phyloP scores from a whole-genome alignment of 2,113 vertebrate species.

The Dipodomys ordii region DNA sequence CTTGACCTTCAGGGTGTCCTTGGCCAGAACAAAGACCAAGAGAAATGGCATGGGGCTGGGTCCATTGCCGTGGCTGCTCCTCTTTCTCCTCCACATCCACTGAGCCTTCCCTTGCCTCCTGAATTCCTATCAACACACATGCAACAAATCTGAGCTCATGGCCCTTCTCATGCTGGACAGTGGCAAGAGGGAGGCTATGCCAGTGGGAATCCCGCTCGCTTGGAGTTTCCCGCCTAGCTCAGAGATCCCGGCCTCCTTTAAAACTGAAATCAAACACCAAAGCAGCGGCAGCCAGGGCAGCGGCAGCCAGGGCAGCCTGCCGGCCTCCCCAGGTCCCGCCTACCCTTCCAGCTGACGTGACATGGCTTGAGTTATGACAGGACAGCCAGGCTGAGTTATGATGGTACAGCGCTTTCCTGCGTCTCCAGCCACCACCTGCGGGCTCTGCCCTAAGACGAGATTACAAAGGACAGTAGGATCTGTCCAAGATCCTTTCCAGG shows the following conservation, averaged over 20 bases:
- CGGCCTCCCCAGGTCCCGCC: not conserved
- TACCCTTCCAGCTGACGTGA: rapidly evolving
- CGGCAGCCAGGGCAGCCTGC: too few species aligned
- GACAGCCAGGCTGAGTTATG: not conserved
- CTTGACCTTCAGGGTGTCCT: rapidly evolving
- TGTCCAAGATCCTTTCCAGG: not conserved
- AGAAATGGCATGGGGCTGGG: too few species aligned
- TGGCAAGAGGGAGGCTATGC: rapidly evolving
- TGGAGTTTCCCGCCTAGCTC: too few species aligned
- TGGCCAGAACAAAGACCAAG: not conserved
- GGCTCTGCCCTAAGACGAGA: not conserved
- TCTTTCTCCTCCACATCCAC: not conserved
- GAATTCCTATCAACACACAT: not conserved
- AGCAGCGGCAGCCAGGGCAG: not conserved
- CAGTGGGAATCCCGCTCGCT: not conserved
- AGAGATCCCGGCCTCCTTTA: too few species aligned
- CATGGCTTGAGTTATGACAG: not conserved
- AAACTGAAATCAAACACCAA: not conserved
- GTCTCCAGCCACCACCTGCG: rapidly evolving
- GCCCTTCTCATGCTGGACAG: not conserved
- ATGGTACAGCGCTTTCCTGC: not conserved
- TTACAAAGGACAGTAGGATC: too few species aligned
- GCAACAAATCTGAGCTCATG: not conserved
- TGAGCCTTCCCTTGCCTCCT: too few species aligned
- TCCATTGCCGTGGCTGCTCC: too few species aligned